phyloP scores from a whole-genome alignment of 1,140 invertebrate genomes.

The Rhysida immarginata region DNA sequence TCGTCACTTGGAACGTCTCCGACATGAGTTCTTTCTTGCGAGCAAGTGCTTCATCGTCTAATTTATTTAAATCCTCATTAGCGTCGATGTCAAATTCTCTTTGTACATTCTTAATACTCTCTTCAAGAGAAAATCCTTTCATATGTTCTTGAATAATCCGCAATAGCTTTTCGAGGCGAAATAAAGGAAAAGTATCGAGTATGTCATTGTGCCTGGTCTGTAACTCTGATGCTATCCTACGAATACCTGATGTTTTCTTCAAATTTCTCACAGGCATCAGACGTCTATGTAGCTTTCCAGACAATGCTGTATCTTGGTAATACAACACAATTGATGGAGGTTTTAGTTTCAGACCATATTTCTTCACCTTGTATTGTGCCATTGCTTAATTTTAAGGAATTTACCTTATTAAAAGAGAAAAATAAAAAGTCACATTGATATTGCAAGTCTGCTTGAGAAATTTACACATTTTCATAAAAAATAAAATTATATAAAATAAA shows the following conservation, averaged over 20 bases:
- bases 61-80: slow-evolving; percentile 35
- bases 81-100: slow-evolving; percentile 28
- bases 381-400: no score
- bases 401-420: no score
- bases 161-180: slow-evolving; percentile 20
- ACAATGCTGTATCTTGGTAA: slow-evolving; percentile 22
- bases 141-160: slow-evolving; percentile 27
- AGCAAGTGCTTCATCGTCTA: slow-evolving; percentile 27
- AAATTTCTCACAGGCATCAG: slow-evolving; percentile 31
- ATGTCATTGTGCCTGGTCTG: slow-evolving; percentile 21
- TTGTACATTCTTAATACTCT: slow-evolving; percentile 16
- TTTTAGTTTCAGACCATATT: slow-evolving; percentile 28
- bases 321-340: slow-evolving; percentile 27
- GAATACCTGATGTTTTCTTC: slow-evolving; percentile 22
- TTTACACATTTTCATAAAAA: no score
- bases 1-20: slow-evolving; percentile 29
- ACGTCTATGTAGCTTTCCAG: slow-evolving; percentile 22
- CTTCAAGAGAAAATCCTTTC: slow-evolving; percentile 21
- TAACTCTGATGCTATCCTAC: slow-evolving; percentile 21
- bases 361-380: slow-evolving; percentile 6
- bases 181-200: slow-evolving; percentile 20
- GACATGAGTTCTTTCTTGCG: slow-evolving; percentile 35
- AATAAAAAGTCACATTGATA: no score
- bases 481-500: no score
- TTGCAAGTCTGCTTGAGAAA: no score